Percentiles rank a stretch among this genome's conserved stretches.
Evolutionary conservation across 2,113 vertebrate genomes (phyloP).

Genomic region (Festucalex cinctus): DNA sequence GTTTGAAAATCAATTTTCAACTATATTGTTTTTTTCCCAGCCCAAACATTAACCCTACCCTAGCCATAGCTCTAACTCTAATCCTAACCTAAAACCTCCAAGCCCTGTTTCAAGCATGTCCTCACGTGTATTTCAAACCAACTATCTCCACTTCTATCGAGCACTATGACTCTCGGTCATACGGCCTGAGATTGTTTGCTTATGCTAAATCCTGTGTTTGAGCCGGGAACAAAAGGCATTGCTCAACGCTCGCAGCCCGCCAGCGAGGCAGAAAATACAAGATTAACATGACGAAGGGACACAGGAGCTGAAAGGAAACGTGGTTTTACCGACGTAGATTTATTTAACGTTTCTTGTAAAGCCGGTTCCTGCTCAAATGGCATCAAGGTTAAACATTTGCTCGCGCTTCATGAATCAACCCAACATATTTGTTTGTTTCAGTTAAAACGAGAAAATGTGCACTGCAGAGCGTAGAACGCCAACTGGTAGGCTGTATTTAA

Average conservation of each 20-base stretch:
- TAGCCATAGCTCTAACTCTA: not conserved
- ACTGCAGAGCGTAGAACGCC: too few species aligned
- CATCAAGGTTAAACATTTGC: constrained; percentile 4
- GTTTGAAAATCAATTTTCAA: too few species aligned
- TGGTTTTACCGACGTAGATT: constrained; percentile 27
- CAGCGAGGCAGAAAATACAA: constrained; percentile 39
- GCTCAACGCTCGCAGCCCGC: constrained; percentile 34
- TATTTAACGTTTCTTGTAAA: constrained; percentile 41
- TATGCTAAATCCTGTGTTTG: constrained; percentile 38
- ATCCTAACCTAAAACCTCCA: constrained; percentile 11
- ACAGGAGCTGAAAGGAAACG: constrained; percentile 35
- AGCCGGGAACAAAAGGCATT: constrained; percentile 52
- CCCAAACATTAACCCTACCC: too few species aligned
- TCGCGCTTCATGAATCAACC: constrained; percentile 21
- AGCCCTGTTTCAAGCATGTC: constrained; percentile 21
- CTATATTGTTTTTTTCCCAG: too few species aligned
- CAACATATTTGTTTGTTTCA: constrained; percentile 19
- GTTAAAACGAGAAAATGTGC: not conserved
- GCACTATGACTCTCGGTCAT: constrained; percentile 20
- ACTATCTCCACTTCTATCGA: constrained; percentile 27
- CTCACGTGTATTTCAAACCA: constrained; percentile 17
- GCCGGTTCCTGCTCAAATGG: constrained; percentile 26
- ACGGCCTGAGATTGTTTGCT: constrained; percentile 39
- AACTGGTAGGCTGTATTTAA: not conserved
- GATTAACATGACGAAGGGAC: constrained; percentile 31